Conservation (phyloP, 2,888 invertebrate species). For the Tetheella fluctuosa region DNA sequence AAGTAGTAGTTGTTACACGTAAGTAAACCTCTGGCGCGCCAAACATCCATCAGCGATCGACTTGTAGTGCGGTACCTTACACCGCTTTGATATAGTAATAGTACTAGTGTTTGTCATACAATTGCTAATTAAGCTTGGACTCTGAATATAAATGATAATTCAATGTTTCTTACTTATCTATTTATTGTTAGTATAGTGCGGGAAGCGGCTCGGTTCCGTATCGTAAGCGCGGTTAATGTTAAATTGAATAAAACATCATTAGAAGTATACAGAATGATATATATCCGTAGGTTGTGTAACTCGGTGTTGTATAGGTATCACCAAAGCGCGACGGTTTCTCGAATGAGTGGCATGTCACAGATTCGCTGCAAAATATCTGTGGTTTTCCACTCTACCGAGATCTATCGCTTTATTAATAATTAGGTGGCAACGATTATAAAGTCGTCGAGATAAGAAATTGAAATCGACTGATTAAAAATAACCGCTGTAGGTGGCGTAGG, state of each 20-base stretch:
- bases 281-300: neutral
- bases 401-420: neutral
- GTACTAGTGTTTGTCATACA: neutral
- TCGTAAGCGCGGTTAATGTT: neutral
- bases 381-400: slow-evolving; percentile 14
- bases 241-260: slow-evolving; percentile 1
- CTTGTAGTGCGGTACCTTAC: neutral
- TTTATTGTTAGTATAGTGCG: slow-evolving; percentile 1
- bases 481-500: slow-evolving; percentile 31
- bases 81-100: neutral
- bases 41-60: neutral
- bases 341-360: neutral
- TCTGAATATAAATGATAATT: neutral
- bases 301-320: neutral
- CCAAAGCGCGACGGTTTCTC: neutral
- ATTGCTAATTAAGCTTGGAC: neutral
- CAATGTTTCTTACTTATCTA: neutral
- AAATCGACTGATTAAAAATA: slow-evolving; percentile 56
- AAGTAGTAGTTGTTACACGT: neutral
- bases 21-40: neutral
- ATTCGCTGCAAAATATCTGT: slow-evolving; percentile 2
- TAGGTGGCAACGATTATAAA: slow-evolving; percentile 22
- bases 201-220: neutral
- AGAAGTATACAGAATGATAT: neutral
- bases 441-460: slow-evolving; percentile 40